These are phyloP conservation scores for Noctilio leporinus DNA, from an alignment of 2,113 vertebrate species.

Conservation along the genomic window DNA sequence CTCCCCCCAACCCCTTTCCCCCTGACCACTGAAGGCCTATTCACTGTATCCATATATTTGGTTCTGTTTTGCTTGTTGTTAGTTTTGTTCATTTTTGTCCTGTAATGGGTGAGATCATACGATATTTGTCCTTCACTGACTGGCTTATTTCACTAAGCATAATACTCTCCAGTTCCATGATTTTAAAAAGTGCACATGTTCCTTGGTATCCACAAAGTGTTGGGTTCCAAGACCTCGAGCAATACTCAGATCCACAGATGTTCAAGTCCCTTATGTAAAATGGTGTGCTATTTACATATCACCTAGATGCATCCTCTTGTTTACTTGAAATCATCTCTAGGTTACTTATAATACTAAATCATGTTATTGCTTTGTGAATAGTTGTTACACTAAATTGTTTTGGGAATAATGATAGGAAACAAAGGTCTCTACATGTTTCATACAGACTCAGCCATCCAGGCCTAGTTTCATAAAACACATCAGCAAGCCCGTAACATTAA, in stretches of 20 bases:
- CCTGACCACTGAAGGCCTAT: too few relatives aligned
- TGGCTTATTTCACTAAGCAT: too few relatives aligned
- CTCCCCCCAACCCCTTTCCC: too few relatives aligned
- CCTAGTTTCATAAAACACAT: neutral
- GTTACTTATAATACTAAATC: neutral
- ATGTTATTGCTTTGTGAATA: neutral
- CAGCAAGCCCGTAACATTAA: neutral
- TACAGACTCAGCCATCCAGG: too few relatives aligned
- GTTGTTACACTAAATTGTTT: neutral
- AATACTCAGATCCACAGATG: neutral
- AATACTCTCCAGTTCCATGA: too few relatives aligned
- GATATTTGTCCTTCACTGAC: too few relatives aligned
- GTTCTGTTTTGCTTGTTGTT: too few relatives aligned
- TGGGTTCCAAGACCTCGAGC: neutral
- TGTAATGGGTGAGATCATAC: too few relatives aligned
- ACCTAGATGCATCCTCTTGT: neutral
- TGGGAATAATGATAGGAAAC: neutral
- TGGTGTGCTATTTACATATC: neutral
- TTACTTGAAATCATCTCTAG: neutral
- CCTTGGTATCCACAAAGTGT: neutral
- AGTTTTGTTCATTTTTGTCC: too few relatives aligned
- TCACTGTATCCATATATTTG: too few relatives aligned
- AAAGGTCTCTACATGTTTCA: neutral
- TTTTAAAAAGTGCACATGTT: neutral
- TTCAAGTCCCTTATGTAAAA: neutral